Base-by-base conservation (phyloP, 1,140 invertebrate genomes). In the Lethrus apterus region DNA sequence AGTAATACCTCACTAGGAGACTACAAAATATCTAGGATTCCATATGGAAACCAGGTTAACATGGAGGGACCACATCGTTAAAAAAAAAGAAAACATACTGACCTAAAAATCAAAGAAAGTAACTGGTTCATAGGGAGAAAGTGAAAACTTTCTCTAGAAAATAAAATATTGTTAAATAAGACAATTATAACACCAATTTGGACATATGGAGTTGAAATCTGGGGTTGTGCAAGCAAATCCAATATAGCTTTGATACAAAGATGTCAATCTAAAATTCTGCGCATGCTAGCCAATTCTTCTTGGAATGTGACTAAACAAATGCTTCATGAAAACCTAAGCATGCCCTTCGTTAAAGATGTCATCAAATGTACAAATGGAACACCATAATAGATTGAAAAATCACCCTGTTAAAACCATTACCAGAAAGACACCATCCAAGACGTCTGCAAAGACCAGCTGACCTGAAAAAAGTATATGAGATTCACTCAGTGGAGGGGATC, bases 41-140 rank as follows among this genome's bases (percentile, higher is more conserved):
- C 9, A 46, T 33, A 30, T 58, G 52, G 14, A 23, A 56, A 2
- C 51, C 48, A 32, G 48, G 50, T 18, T 49, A 2, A 44, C 50
- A 32, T 59, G 57, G 54, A 47, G 54, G 32, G 52, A 54, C 7
- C 56, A 58, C 43, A 54, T 57, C 8, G 46, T n/a, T n/a, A 44
- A 23, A 47, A 46, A 14, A 61, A 61, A 51, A 40, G 46, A 17
- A 41, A 51, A 7, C 30, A 58, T 21, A n/a, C 56, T 0, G 40
- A 50, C 15, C 20, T 44, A 18, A 48, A 45, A 41, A 24, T 52
- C 11, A 47, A 23, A 51, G 43, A 43, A 34, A 10, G 51, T 3
- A 36, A 49, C 34, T 59, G 51, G 46, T n/a, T 58, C n/a, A 30
- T 57, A 4, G 50, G 43, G 19, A 20, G 43, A 21, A 52, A 52